Percentiles rank a stretch among this genome's conserved stretches.
These are phyloP conservation scores for Aphaenogaster floridana DNA, from an alignment of 1,140 invertebrate genomes.

Conservation along the genomic window DNA sequence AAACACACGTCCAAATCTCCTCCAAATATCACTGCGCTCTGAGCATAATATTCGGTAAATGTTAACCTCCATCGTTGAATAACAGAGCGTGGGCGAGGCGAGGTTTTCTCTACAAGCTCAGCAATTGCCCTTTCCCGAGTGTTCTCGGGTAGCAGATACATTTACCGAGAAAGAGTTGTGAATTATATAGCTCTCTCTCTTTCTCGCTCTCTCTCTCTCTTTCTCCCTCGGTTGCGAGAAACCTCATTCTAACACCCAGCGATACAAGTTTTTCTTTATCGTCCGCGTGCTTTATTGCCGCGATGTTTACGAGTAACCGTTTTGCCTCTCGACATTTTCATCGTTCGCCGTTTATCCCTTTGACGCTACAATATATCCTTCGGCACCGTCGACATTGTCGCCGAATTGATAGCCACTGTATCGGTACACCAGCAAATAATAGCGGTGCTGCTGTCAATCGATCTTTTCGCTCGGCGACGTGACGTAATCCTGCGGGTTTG, in stretches of 20 bases:
- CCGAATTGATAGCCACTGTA: slow-evolving; percentile 45
- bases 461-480: slow-evolving; percentile 34
- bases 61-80: slow-evolving; percentile 41
- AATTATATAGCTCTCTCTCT: slow-evolving; percentile 34
- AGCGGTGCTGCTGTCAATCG: slow-evolving; percentile 29
- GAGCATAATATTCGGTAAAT: slow-evolving; percentile 35
- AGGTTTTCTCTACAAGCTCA: slow-evolving; percentile 52
- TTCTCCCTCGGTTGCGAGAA: not conserved
- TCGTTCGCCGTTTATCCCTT: slow-evolving; percentile 49
- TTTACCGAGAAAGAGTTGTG: slow-evolving; percentile 40
- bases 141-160: slow-evolving; percentile 31
- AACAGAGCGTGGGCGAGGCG: slow-evolving; percentile 27
- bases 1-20: not conserved
- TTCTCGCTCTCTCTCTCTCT: not conserved
- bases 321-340: slow-evolving; percentile 56
- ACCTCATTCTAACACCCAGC: slow-evolving; percentile 34
- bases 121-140: slow-evolving; percentile 43
- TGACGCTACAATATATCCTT: slow-evolving; percentile 48
- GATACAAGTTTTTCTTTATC: slow-evolving; percentile 60
- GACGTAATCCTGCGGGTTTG: slow-evolving; percentile 35
- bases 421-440: slow-evolving; percentile 36
- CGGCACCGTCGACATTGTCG: slow-evolving; percentile 20
- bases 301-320: slow-evolving; percentile 53
- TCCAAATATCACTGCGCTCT: not conserved
- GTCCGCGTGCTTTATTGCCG: slow-evolving; percentile 47